These are phyloP conservation scores for Hanleya hanleyi DNA, from an alignment of 2,888 invertebrate genomes.

Conservation along the genomic window DNA sequence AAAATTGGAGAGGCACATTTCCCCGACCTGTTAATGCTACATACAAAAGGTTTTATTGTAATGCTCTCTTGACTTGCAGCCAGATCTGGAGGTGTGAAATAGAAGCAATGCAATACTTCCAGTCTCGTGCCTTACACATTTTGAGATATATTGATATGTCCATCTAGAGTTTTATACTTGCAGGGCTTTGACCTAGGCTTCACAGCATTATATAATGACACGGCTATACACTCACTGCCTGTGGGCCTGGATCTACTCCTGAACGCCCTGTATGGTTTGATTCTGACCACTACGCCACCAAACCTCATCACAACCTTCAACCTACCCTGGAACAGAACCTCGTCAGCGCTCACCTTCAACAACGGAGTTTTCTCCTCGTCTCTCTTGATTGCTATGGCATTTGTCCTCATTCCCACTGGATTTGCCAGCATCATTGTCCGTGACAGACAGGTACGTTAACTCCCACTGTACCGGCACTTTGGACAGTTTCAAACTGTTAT, in stretches of 20 bases:
- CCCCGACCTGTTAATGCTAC: no score
- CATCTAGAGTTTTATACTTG: neutral
- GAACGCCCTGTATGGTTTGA: conserved; percentile 43
- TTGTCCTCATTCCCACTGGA: conserved; percentile 84
- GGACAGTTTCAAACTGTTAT: no score
- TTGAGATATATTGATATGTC: neutral
- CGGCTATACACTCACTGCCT: conserved; percentile 85
- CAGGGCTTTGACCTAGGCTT: conserved; percentile 25
- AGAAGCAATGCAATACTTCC: neutral
- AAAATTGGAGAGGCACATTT: no score
- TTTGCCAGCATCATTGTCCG: conserved; percentile 87
- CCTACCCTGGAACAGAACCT: conserved; percentile 50
- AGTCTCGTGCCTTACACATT: neutral
- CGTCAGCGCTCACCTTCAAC: conserved; percentile 75
- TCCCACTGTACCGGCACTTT: no score
- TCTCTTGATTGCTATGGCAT: conserved; percentile 86
- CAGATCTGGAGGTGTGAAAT: no score
- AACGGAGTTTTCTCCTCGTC: conserved; percentile 83
- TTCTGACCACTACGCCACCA: conserved; percentile 3
- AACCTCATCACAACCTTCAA: conserved; percentile 24
- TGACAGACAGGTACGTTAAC: conserved; percentile 86
- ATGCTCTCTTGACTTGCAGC: neutral
- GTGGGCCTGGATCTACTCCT: conserved; percentile 73
- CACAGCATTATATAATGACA: conserved; percentile 79
- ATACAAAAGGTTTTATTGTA: no score